phyloP scores from a whole-genome alignment of 2,888 invertebrate genomes.

The Callinectes sapidus region DNA sequence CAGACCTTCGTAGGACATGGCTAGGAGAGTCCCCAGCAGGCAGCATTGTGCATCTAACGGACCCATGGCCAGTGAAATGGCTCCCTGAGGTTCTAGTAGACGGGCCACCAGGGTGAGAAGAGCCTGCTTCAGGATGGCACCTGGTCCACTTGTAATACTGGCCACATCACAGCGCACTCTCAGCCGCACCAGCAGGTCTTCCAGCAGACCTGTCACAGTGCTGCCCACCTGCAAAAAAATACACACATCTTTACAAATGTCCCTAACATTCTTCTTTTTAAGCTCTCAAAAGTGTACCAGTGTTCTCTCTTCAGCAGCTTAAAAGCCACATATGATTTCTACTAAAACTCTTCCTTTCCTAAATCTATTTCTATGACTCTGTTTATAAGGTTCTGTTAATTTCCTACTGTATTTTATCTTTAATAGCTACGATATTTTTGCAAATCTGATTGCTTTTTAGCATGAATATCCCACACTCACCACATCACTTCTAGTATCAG shows the following conservation, averaged over 20 bases:
- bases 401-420: neutral
- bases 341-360: neutral
- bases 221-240: constrained; percentile 82
- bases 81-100: constrained; percentile 83
- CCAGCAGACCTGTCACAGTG: constrained; percentile 84
- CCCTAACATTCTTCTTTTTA: neutral
- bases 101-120: constrained; percentile 84
- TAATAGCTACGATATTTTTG: neutral
- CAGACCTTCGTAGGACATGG: constrained; percentile 82
- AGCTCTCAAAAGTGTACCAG: too few species aligned
- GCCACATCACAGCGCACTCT: constrained; percentile 82
- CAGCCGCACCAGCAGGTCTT: constrained; percentile 83
- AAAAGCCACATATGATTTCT: neutral
- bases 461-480: constrained; percentile 38
- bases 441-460: neutral
- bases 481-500: constrained; percentile 67
- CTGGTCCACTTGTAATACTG: constrained; percentile 78
- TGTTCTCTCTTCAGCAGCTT: neutral
- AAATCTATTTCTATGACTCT: neutral
- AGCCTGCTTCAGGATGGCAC: constrained; percentile 81
- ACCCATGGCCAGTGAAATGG: constrained; percentile 79
- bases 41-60: constrained; percentile 87
- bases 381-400: too few species aligned
- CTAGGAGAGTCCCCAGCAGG: constrained; percentile 82
- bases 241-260: neutral